Evolutionary conservation across 2,113 vertebrate genomes (phyloP), one percentile per base, ranked within the genome.

Genomic region (Pterocles orientalis): DNA sequence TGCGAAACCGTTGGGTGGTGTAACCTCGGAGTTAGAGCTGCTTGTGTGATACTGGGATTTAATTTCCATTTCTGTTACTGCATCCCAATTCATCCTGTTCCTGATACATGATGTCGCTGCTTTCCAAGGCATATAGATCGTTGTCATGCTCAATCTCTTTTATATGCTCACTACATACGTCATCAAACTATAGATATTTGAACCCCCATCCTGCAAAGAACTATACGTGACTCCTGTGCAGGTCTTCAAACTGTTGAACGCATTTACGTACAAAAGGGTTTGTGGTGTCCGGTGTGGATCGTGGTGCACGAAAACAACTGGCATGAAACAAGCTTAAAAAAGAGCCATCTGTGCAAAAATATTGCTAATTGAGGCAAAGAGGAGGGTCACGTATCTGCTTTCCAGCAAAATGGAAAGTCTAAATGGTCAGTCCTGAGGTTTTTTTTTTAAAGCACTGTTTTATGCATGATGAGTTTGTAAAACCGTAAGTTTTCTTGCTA

Each of bases 21-120:
- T 13, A 56, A 54, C 62, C 47, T 86, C 85, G 56, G 82, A 41
- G 43, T 45, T 53, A 50, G 61, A 61, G 77, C 34, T 43, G 3
- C 51, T 83, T n/a, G n/a, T 5, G 36, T 25, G 36, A 28, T 60
- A 0, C 54, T 1, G 18, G 68, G 72, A 51, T 83, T 60, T 48
- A 64, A 18, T 86, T 95, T 71, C 64, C 48, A 23, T 81, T 81
- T 68, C 85, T 82, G 39, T 83, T 24, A 2, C 83, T 47, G 47
- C 92, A 41, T 90, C 75, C 54, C 78, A 3, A 73, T 79, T 31
- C 93, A 29, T 53, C 65, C 81, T 8, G 24, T 61, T 77, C 81
- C 69, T 3, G 17, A 18, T 5, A 34, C 18, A 3, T 18, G 21
- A n/a, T 1, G 28, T 25, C 0, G 0, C 58, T 51, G 0, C 62